These are phyloP conservation scores for Anser brachyrhynchus DNA, from an alignment of 2,113 vertebrate species.

Conservation along the genomic window DNA sequence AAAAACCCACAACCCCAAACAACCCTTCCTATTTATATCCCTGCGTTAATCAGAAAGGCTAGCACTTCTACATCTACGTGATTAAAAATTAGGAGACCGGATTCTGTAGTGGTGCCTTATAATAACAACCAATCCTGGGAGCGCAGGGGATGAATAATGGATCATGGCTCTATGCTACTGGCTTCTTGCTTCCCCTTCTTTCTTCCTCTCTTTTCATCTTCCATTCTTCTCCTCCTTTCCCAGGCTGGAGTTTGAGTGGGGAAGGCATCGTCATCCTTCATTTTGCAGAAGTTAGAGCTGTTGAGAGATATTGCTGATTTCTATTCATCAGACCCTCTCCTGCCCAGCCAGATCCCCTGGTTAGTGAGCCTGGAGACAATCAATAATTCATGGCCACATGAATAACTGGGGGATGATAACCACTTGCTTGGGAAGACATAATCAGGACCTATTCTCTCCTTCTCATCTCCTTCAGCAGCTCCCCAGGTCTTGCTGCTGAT, in stretches of 20 bases:
- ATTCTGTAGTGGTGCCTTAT: constrained; percentile 41
- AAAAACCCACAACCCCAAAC: background rate
- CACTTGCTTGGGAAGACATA: constrained; percentile 75
- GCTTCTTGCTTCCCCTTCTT: constrained; percentile 40
- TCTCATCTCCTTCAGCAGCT: background rate
- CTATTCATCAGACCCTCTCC: constrained; percentile 74
- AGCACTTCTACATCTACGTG: constrained; percentile 52
- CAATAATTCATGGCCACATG: constrained; percentile 85
- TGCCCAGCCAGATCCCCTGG: constrained; percentile 76
- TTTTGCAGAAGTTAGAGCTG: constrained; percentile 77
- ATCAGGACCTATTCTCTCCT: constrained; percentile 73
- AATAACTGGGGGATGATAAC: constrained; percentile 76
- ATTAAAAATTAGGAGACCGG: constrained; percentile 78
- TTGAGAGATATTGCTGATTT: constrained; percentile 74
- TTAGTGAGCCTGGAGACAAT: constrained; percentile 84
- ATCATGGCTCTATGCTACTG: constrained; percentile 30
- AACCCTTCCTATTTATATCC: constrained; percentile 73
- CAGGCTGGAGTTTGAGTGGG: constrained; percentile 11
- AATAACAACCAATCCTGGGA: constrained; percentile 65
- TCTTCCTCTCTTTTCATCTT: constrained; percentile 59
- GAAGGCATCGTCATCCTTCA: constrained; percentile 44
- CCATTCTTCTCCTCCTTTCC: background rate
- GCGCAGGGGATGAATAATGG: constrained; percentile 72
- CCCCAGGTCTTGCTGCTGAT: background rate
- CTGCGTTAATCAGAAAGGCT: constrained; percentile 70